A percentile compares a stretch with the other conserved stretches of the same genome.
These are phyloP conservation scores for Eupleurogrammus muticus DNA, from an alignment of 2,797 vertebrate species.

Conservation along the genomic window DNA sequence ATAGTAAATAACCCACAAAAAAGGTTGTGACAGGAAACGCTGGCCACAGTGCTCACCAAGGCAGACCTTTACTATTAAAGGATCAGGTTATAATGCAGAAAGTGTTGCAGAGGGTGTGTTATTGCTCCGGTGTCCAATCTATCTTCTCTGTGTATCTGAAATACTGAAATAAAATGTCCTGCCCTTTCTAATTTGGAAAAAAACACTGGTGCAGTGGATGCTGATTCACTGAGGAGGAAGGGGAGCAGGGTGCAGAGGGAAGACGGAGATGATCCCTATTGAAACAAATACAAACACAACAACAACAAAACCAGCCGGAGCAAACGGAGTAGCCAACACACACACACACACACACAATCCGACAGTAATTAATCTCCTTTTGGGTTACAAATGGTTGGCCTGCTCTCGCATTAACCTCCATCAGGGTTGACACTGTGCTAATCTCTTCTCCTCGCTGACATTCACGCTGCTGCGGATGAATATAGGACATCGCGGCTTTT, in stretches of 20 bases:
- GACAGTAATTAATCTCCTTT: slow-evolving; percentile 71
- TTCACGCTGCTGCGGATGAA: slow-evolving; percentile 61
- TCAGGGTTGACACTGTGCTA: slow-evolving; percentile 60
- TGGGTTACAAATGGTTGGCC: slow-evolving; percentile 62
- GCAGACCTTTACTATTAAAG: slow-evolving; percentile 15
- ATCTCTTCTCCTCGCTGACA: slow-evolving; percentile 68
- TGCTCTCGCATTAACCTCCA: slow-evolving; percentile 67
- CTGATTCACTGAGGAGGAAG: slow-evolving; percentile 24
- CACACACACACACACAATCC: slow-evolving; percentile 7
- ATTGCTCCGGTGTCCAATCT: slow-evolving; percentile 20
- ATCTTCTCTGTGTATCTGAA: slow-evolving; percentile 38
- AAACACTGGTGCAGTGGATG: slow-evolving; percentile 23
- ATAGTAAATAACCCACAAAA: slow-evolving; percentile 28
- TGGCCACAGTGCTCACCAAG: slow-evolving; percentile 8
- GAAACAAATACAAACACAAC: slow-evolving; percentile 32
- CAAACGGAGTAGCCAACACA: slow-evolving; percentile 28
- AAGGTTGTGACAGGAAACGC: slow-evolving; percentile 24
- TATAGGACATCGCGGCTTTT: slow-evolving; percentile 42
- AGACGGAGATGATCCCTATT: slow-evolving; percentile 23
- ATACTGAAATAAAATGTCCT: slow-evolving; percentile 45
- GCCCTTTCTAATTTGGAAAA: slow-evolving; percentile 27
- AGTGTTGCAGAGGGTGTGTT: slow-evolving; percentile 36
- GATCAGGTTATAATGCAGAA: slow-evolving; percentile 28
- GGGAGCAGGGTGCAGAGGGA: neutral
- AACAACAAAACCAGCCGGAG: slow-evolving; percentile 15